phyloP scores from a whole-genome alignment of 2,888 invertebrate species.

The Stenoptilia bipunctidactyla region DNA sequence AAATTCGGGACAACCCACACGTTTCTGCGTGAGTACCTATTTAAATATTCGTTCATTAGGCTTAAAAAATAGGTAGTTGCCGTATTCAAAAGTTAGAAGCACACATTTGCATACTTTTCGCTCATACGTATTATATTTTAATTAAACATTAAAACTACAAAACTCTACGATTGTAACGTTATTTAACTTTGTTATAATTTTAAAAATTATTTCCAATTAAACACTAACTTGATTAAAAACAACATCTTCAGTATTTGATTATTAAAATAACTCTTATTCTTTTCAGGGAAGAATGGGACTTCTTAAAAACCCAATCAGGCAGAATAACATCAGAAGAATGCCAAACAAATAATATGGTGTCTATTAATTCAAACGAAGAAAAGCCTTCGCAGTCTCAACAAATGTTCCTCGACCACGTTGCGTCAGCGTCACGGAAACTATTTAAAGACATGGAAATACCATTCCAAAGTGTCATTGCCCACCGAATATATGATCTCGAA shows the following conservation, averaged over 20 bases:
- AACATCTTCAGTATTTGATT: not conserved
- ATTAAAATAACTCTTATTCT: constrained; percentile 3
- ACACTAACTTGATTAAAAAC: too few species aligned
- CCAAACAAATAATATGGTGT: constrained; percentile 40
- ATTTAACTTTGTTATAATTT: too few species aligned
- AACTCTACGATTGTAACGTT: too few species aligned
- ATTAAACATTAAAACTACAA: too few species aligned
- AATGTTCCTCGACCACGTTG: constrained; percentile 83
- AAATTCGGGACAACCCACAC: constrained; percentile 94
- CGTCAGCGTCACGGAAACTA: constrained; percentile 79
- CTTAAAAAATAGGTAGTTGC: too few species aligned
- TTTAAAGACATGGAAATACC: constrained; percentile 86
- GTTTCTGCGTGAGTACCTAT: constrained; percentile 88
- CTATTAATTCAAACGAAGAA: constrained; percentile 36
- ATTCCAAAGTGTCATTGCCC: constrained; percentile 76
- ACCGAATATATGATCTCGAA: constrained; percentile 93
- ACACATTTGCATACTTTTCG: too few species aligned
- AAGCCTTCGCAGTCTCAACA: constrained; percentile 82
- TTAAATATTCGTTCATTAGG: too few species aligned
- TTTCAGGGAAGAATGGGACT: constrained; percentile 95
- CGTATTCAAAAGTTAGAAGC: too few species aligned
- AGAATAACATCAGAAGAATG: constrained; percentile 33
- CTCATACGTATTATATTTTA: too few species aligned
- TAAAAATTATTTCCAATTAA: too few species aligned
- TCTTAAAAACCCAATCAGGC: constrained; percentile 76